These are phyloP conservation scores for Catamblyrhynchus diadema DNA, from an alignment of 2,797 vertebrate genomes.

Conservation along the genomic window DNA sequence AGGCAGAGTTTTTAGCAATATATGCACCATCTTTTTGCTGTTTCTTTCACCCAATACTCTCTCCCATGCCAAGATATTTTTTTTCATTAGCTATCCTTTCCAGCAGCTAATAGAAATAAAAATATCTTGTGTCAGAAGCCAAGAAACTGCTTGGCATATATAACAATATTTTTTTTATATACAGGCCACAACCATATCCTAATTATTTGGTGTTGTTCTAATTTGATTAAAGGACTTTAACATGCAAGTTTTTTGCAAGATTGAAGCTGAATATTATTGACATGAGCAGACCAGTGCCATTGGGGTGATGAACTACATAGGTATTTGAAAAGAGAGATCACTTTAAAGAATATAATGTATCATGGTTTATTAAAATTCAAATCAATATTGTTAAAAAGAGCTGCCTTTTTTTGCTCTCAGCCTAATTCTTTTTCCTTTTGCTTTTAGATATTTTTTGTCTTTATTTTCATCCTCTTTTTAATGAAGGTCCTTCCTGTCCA, in stretches of 20 bases:
- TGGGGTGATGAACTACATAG: background rate
- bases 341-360: background rate
- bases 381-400: background rate
- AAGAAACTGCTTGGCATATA: background rate
- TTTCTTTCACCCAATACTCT: background rate
- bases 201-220: background rate
- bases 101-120: background rate
- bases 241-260: background rate
- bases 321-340: background rate
- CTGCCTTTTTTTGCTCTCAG: background rate
- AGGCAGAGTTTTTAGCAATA: background rate
- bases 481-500: background rate
- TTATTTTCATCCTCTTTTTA: background rate
- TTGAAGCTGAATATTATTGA: background rate
- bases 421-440: background rate
- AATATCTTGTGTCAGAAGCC: background rate
- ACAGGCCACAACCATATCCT: background rate
- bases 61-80: background rate
- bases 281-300: background rate
- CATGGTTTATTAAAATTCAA: background rate
- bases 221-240: background rate
- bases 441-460: background rate
- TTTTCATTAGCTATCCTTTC: background rate
- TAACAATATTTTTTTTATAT: background rate
- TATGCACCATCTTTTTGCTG: background rate